Evolutionary conservation across 2,113 vertebrate genomes (phyloP).

Genomic region (Corynorhinus townsendii): DNA sequence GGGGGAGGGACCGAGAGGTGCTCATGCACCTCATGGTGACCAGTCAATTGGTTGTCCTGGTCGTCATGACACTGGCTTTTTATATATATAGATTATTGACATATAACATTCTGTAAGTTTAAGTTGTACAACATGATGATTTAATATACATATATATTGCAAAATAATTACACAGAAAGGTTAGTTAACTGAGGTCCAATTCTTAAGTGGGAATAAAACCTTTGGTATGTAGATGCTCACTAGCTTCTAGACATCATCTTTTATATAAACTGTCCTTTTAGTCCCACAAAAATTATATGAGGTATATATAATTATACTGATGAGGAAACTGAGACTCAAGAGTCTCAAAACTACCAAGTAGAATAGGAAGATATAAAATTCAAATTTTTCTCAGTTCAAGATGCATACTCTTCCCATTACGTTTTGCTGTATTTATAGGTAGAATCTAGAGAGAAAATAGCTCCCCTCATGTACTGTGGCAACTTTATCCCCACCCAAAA

Average conservation of each 20-base stretch:
- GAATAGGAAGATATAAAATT: constrained; percentile 14
- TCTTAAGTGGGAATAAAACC: neutral
- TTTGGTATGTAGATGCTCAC: neutral
- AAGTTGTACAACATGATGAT: neutral
- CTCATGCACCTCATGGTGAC: too few species aligned
- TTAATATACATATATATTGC: neutral
- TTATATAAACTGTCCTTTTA: neutral
- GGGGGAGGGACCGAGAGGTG: too few species aligned
- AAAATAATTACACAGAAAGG: neutral
- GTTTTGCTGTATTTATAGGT: neutral
- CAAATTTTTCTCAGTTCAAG: neutral
- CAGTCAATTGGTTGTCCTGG: too few species aligned
- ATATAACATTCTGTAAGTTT: neutral
- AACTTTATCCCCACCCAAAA: constrained; percentile 10
- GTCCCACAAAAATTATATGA: neutral
- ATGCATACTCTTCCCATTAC: neutral
- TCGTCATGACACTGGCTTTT: too few species aligned
- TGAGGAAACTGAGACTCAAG: neutral
- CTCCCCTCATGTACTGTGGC: neutral
- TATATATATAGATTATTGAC: neutral
- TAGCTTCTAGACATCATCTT: neutral
- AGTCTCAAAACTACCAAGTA: neutral
- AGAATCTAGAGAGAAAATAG: constrained; percentile 27
- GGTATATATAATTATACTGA: neutral
- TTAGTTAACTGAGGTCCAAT: neutral